Conservation (phyloP, 1,140 invertebrate species). For the Anoplophora glabripennis region DNA sequence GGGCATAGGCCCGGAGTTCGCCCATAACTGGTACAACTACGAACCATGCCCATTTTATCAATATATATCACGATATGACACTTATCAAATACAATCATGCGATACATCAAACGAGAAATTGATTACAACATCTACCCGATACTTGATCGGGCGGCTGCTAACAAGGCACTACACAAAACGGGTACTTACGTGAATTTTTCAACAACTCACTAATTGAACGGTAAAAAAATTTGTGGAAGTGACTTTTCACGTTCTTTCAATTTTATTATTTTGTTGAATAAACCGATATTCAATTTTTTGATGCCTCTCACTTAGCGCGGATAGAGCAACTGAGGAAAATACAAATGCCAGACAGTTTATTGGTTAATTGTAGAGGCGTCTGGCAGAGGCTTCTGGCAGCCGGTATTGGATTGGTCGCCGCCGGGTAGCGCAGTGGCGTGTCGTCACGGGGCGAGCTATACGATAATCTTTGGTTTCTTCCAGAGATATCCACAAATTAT, state of each 20-base stretch:
- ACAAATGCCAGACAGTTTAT: constrained; percentile 23
- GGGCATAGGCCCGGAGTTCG: constrained; percentile 42
- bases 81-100: constrained; percentile 18
- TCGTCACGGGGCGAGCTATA: background rate
- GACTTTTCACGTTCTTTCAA: constrained; percentile 35
- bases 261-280: constrained; percentile 41
- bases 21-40: constrained; percentile 38
- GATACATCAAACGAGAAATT: constrained; percentile 15
- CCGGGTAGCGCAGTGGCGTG: constrained; percentile 24
- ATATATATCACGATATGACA: constrained; percentile 26
- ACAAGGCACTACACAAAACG: background rate
- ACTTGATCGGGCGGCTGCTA: background rate
- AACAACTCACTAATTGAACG: constrained; percentile 25
- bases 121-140: constrained; percentile 13
- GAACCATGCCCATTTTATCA: constrained; percentile 41
- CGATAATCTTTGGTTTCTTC: background rate
- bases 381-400: constrained; percentile 47
- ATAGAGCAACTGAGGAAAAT: constrained; percentile 37
- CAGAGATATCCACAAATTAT: background rate
- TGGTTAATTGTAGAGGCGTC: constrained; percentile 41
- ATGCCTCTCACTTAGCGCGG: constrained; percentile 13
- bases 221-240: constrained; percentile 27
- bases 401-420: constrained; percentile 26
- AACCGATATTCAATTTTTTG: constrained; percentile 41
- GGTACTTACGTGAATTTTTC: constrained; percentile 47